Base-by-base conservation (phyloP, 2,888 invertebrate species). In the Chesias legatella region DNA sequence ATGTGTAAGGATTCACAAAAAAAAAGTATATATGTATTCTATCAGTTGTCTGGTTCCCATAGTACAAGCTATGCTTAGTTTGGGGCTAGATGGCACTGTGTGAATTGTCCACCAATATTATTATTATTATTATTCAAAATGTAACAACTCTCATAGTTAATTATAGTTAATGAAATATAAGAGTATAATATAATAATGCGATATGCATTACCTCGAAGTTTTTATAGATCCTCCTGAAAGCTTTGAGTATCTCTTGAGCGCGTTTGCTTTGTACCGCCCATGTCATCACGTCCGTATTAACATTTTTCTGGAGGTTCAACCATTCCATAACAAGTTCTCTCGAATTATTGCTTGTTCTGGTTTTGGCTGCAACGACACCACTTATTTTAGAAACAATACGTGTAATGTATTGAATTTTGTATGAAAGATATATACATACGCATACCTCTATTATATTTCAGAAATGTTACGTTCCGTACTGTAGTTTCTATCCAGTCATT, bases 401-500 rank as follows among this genome's bases (percentile, higher is more conserved):
- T 20, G 20, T 20, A 20, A 20, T 20, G 20, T n/a, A n/a, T n/a
- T 17, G 13, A 17, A 17, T 17, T 17, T 17, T n/a, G n/a, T n/a
- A n/a, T n/a, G n/a, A n/a, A n/a, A n/a, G n/a, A n/a, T n/a, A n/a
- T n/a, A n/a, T n/a, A n/a, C n/a, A n/a, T n/a, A n/a, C n/a, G n/a
- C n/a, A 17, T 17, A 68, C 73, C 63, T 60, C 53, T 67, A 54
- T 60, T 63, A 35, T 59, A 46, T 33, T 68, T 59, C 28, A 76
- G 44, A 22, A 43, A 26, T 10, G 45, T 49, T 7, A 73, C 53
- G 35, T 67, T 60, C 27, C 56, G 56, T 43, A 70, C 65, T 9
- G 67, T 64, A 30, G 55, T 62, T 22, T 67, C 54, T 24, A 84
- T 53, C 84, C 85, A 84, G n/a, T 56, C 48, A 31, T 61, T 66